phyloP scores from a whole-genome alignment of 2,797 vertebrate genomes.

The Myotis findleyi region DNA sequence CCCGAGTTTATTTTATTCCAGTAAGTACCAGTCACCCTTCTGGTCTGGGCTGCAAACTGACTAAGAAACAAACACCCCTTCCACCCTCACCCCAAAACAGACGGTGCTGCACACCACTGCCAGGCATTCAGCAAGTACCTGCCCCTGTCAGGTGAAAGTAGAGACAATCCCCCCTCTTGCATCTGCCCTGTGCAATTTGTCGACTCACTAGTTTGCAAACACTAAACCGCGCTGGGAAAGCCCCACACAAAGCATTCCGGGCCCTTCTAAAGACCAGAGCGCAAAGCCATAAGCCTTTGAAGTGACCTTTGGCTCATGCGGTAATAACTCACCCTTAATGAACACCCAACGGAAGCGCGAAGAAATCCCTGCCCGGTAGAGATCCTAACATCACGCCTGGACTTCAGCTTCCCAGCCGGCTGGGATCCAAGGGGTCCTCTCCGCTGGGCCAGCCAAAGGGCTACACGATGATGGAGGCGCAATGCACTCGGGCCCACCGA shows the following conservation, averaged over 20 bases:
- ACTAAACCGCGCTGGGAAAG: slow-evolving; percentile 87
- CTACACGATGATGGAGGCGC: slow-evolving; percentile 63
- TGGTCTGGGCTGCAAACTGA: neutral
- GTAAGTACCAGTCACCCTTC: no score
- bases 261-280: slow-evolving; percentile 92
- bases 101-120: neutral
- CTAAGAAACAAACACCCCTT: slow-evolving; percentile 54
- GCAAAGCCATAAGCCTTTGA: slow-evolving; percentile 97
- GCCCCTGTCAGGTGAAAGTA: slow-evolving; percentile 67
- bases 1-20: neutral
- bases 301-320: slow-evolving; percentile 96
- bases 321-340: slow-evolving; percentile 99
- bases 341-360: slow-evolving; percentile 96
- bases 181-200: slow-evolving; percentile 78
- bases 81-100: neutral
- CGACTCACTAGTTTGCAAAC: slow-evolving; percentile 83
- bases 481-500: slow-evolving; percentile 70
- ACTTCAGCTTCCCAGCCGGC: slow-evolving; percentile 86
- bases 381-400: slow-evolving; percentile 88
- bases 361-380: slow-evolving; percentile 90
- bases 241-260: slow-evolving; percentile 92
- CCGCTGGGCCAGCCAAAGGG: slow-evolving; percentile 67
- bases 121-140: neutral
- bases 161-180: slow-evolving; percentile 46
- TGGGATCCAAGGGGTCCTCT: slow-evolving; percentile 80